Evolutionary conservation across 1,140 invertebrate species (phyloP).

Genomic region (Drosophila lacteicornis): DNA sequence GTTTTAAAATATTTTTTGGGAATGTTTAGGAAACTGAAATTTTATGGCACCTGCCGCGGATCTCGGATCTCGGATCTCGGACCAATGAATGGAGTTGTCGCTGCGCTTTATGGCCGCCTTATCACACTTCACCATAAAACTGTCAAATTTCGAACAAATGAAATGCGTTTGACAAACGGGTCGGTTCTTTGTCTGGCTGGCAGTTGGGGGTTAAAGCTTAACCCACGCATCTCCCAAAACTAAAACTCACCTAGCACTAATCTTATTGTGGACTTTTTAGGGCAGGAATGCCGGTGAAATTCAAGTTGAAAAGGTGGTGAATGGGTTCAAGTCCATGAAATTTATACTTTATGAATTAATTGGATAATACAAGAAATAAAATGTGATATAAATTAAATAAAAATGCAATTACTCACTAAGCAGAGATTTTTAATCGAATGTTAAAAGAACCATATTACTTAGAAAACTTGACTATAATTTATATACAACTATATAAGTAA

Average conservation of each 20-base stretch:
- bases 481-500: background rate
- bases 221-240: constrained; percentile 22
- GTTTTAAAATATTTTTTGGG: constrained; percentile 26
- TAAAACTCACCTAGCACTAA: background rate
- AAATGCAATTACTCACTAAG: too few relatives aligned
- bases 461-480: background rate
- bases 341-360: background rate
- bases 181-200: constrained; percentile 15
- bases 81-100: constrained; percentile 41
- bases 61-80: constrained; percentile 26
- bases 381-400: background rate
- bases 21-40: constrained; percentile 19
- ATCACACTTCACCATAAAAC: constrained; percentile 48
- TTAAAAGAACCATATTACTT: too few relatives aligned
- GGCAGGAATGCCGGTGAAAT: background rate
- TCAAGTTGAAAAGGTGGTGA: constrained; percentile 1
- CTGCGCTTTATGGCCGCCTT: constrained; percentile 45
- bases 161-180: constrained; percentile 55
- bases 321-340: background rate
- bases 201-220: constrained; percentile 18
- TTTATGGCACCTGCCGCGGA: constrained; percentile 48
- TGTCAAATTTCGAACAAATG: constrained; percentile 55
- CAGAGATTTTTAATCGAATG: too few relatives aligned
- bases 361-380: background rate
- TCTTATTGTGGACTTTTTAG: constrained; percentile 12